Conservation (phyloP, 2,888 invertebrate species). For the Xanthia togata region DNA sequence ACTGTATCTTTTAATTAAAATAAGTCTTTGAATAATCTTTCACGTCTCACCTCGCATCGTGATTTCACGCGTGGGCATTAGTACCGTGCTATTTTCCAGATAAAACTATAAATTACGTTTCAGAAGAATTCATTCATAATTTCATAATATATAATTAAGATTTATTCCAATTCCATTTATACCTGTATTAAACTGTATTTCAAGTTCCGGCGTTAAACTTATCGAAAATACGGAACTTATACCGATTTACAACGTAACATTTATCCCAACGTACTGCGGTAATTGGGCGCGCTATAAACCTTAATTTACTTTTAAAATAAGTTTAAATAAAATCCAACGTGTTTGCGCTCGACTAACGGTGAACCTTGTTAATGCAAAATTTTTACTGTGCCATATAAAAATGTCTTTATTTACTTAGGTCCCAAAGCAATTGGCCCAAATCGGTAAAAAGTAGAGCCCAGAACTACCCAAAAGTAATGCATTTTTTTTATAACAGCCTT, state of each 20-base stretch:
- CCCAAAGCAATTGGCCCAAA: conserved; percentile 78
- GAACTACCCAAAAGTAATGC: conserved; percentile 81
- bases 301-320: conserved; percentile 66
- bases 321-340: conserved; percentile 56
- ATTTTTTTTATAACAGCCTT: conserved; percentile 71
- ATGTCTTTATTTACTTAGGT: conserved; percentile 85
- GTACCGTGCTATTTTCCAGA: no score
- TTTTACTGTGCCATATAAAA: conserved; percentile 77
- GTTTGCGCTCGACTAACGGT: conserved; percentile 72
- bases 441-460: conserved; percentile 87
- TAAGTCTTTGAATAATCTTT: background rate
- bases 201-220: background rate
- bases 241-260: conserved; percentile 37
- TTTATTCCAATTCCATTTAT: background rate
- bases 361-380: conserved; percentile 64
- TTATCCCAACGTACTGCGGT: conserved; percentile 61
- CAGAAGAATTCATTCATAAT: background rate
- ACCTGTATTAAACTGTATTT: conserved; percentile 3
- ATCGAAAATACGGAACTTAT: conserved; percentile 13
- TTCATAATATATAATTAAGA: background rate
- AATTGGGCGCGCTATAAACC: conserved; percentile 61
- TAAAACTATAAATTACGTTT: background rate
- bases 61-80: background rate
- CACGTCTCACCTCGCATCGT: background rate
- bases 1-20: background rate